A percentile compares a stretch with the other conserved stretches of the same genome.
Evolutionary conservation across 2,113 vertebrate genomes (phyloP).

Genomic region (Ptychochromis oligacanthus): DNA sequence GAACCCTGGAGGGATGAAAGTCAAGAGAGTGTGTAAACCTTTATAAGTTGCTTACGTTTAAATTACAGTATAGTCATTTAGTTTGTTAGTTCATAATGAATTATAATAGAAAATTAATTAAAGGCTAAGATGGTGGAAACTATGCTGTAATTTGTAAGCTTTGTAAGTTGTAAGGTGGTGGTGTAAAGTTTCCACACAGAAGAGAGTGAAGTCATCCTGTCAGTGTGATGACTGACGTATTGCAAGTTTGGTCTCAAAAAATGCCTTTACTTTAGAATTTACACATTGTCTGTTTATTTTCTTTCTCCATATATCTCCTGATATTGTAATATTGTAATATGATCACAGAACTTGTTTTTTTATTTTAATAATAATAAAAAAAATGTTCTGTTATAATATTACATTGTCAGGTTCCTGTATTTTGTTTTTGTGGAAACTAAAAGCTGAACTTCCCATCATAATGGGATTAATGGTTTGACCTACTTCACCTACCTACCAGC

Average conservation of each 20-base stretch:
- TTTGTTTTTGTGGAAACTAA: neutral
- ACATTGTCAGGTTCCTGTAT: neutral
- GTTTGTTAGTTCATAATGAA: neutral
- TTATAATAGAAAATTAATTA: too few species aligned
- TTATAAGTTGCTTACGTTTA: constrained; percentile 33
- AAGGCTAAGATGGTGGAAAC: too few species aligned
- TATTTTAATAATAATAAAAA: neutral
- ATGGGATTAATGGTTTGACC: neutral
- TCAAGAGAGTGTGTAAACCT: constrained; percentile 57
- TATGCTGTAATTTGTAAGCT: too few species aligned
- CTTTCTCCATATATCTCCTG: neutral
- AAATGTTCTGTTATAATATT: neutral
- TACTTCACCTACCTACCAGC: neutral
- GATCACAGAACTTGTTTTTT: neutral
- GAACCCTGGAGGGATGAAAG: constrained; percentile 60
- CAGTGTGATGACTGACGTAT: too few species aligned
- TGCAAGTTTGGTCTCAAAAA: too few species aligned
- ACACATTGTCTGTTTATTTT: too few species aligned
- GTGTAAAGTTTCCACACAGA: neutral
- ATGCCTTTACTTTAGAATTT: too few species aligned
- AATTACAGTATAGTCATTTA: neutral
- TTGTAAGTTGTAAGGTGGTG: too few species aligned
- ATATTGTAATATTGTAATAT: neutral
- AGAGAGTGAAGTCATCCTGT: neutral
- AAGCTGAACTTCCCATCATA: neutral